Evolutionary conservation across 2,888 invertebrate genomes (phyloP).

Genomic region (Notocelia uddmanniana): DNA sequence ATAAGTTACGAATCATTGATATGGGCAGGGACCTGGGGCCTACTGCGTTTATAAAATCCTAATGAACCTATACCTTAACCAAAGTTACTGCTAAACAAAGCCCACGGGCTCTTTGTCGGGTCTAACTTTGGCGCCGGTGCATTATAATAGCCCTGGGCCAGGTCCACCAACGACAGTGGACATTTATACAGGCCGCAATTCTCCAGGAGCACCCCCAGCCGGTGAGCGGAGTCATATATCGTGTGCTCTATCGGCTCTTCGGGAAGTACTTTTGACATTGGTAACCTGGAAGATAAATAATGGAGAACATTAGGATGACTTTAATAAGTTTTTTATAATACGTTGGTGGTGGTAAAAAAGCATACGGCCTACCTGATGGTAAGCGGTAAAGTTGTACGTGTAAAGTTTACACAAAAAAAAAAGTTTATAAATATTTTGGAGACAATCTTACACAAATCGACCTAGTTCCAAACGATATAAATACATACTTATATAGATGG

Average conservation of each 20-base stretch:
- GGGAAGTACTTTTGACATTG: slow-evolving; percentile 86
- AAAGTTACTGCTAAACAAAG: slow-evolving; percentile 70
- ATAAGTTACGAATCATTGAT: too few relatives aligned
- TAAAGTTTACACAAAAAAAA: too few relatives aligned
- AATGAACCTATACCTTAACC: slow-evolving; percentile 48
- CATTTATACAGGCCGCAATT: slow-evolving; percentile 88
- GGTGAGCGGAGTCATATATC: slow-evolving; percentile 88
- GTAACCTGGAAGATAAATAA: slow-evolving; percentile 83
- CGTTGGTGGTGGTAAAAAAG: too few relatives aligned
- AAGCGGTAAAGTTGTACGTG: too few relatives aligned
- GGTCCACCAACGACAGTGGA: slow-evolving; percentile 89
- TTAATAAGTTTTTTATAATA: too few relatives aligned
- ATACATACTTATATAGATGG: too few relatives aligned
- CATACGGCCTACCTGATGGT: too few relatives aligned
- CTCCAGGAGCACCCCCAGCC: slow-evolving; percentile 67
- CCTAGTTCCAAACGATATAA: too few relatives aligned
- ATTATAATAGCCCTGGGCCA: slow-evolving; percentile 88
- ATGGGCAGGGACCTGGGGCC: too few relatives aligned
- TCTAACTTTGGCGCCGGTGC: slow-evolving; percentile 71
- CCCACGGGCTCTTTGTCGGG: slow-evolving; percentile 68
- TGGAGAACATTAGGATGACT: neutral
- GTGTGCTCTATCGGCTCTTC: slow-evolving; percentile 88
- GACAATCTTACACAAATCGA: too few relatives aligned
- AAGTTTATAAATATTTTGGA: too few relatives aligned
- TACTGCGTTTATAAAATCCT: too few relatives aligned